Percentiles rank a stretch among this genome's conserved stretches.
These are phyloP conservation scores for Grammomys dolichurus DNA, from an alignment of 2,113 vertebrate species.

Conservation along the genomic window DNA sequence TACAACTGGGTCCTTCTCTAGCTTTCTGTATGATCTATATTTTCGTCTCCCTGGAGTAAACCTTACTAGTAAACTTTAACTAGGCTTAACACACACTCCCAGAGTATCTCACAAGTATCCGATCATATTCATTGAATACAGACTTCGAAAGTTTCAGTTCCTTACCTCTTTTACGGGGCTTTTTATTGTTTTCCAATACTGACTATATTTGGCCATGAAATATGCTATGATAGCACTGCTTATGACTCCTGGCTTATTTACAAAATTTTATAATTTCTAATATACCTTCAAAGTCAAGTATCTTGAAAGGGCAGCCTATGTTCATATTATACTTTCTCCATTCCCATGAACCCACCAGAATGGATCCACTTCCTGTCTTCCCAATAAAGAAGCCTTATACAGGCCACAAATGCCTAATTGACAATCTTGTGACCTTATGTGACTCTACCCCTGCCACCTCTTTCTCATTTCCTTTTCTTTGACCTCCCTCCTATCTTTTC, in stretches of 20 bases:
- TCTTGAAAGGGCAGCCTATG: neutral
- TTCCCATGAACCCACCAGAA: neutral
- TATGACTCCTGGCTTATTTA: slow-evolving; percentile 1
- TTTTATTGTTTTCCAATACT: neutral
- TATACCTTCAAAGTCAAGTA: neutral
- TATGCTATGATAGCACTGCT: neutral
- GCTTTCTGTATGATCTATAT: neutral
- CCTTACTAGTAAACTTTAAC: neutral
- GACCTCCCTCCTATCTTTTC: neutral
- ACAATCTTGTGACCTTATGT: neutral
- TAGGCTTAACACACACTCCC: neutral
- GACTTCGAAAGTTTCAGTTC: slow-evolving; percentile 14
- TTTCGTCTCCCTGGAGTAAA: neutral
- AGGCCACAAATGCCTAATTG: neutral
- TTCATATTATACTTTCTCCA: neutral
- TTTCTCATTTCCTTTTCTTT: neutral
- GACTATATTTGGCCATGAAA: neutral
- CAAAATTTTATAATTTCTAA: neutral
- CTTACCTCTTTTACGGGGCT: neutral
- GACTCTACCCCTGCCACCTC: neutral
- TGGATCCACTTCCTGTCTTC: neutral
- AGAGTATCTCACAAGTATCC: slow-evolving; percentile 16
- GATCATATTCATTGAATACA: neutral
- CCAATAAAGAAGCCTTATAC: neutral
- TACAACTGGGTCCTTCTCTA: neutral